A percentile compares a stretch with the other conserved stretches of the same genome.
These are phyloP conservation scores for Drosophila elegans DNA, from an alignment of 1,140 invertebrate genomes.

Conservation along the genomic window DNA sequence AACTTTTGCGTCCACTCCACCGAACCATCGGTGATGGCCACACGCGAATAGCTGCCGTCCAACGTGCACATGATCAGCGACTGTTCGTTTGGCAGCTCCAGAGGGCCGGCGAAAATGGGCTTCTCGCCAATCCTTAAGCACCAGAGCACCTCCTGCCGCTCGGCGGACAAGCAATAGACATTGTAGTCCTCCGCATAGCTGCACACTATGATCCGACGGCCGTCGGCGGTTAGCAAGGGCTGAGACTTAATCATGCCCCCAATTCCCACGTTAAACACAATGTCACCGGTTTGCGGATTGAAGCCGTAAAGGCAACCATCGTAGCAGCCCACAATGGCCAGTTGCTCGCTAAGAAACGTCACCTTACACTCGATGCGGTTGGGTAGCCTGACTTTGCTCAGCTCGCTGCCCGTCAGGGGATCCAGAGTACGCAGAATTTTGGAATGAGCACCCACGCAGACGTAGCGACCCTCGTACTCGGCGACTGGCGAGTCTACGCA, in stretches of 20 bases:
- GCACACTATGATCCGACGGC: conserved; percentile 58
- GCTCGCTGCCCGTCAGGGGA: conserved; percentile 42
- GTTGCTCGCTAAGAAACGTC: conserved; percentile 60
- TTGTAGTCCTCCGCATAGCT: conserved; percentile 77
- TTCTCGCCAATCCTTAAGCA: conserved; percentile 63
- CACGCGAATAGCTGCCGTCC: conserved; percentile 64
- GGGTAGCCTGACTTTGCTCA: conserved; percentile 84
- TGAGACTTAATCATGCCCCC: conserved; percentile 86
- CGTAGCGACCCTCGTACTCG: conserved; percentile 55
- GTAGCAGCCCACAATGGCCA: conserved; percentile 86
- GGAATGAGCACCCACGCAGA: conserved; percentile 77
- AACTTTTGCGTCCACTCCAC: conserved; percentile 64
- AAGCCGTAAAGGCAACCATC: conserved; percentile 86
- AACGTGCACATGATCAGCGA: conserved; percentile 64
- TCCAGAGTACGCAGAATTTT: conserved; percentile 61
- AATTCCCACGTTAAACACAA: conserved; percentile 85
- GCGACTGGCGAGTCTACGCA: conserved; percentile 87
- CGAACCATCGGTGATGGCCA: conserved; percentile 56
- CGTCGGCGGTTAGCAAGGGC: conserved; percentile 54
- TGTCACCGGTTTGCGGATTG: conserved; percentile 78
- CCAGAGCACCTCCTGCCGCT: conserved; percentile 63
- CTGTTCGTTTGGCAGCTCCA: conserved; percentile 50
- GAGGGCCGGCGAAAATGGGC: conserved; percentile 60
- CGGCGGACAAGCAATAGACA: conserved; percentile 65
- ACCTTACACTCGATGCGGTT: conserved; percentile 87